Evolutionary conservation across 2,797 vertebrate genomes (phyloP), one percentile per base, ranked within the genome.

Genomic region (Margarornis squamiger): DNA sequence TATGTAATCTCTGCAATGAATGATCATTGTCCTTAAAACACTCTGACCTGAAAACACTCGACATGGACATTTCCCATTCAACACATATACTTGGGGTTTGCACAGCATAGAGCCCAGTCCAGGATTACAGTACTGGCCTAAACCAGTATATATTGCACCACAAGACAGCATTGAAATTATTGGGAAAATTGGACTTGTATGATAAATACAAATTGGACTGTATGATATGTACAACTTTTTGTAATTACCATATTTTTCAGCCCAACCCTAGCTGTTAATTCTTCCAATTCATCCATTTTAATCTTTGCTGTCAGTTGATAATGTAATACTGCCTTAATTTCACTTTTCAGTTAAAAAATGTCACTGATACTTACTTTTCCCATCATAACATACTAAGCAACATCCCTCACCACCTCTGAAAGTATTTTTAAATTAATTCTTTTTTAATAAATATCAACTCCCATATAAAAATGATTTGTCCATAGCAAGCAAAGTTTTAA

Each of bases 101-200:
- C 22, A 61, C 13, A 12, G 52, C 29, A 14, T 1, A 62, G 30
- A 84, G 51, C 14, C 9, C 0, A 84, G 51, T 12, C 9, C 0
- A 32, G 62, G 14, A 48, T 72, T 71, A 16, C 18, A 45, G 30
- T 26, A 20, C 10, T 81, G 26, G 5, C 36, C 66, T 75, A 59
- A 84, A 72, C 2, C 14, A n/a, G 6, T 46, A 55, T 41, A 79
- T 88, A 26, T 12, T 73, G 41, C 6, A 55, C 14, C 39, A 58
- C 27, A 70, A 68, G 24, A 26, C 18, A 70, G 7, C 6, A 14
- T 2, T 67, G 38, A 58, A 73, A 41, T 45, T 41, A 30, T 20
- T 66, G 8, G 43, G 55, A 78, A 85, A 66, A 58, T 30, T 36
- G 13, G 32, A 49, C 24, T 73, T 10, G 14, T 26, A 38, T 41